A percentile compares a stretch with the other conserved stretches of the same genome.
Evolutionary conservation across 2,113 vertebrate genomes (phyloP).

Genomic region (Gobio gobio): DNA sequence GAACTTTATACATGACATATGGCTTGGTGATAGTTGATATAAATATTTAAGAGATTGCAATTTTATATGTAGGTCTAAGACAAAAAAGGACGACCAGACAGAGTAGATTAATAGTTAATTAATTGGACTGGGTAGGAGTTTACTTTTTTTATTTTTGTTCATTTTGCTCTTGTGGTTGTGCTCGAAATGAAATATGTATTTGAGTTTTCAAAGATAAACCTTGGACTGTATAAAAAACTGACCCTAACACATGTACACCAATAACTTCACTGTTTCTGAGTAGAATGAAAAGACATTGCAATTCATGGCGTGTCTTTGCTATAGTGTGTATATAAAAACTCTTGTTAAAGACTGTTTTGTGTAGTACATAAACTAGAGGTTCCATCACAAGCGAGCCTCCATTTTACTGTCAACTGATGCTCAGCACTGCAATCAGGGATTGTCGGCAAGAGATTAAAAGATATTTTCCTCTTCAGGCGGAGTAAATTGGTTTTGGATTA

Average conservation of each 20-base stretch:
- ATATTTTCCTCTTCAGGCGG: conserved; percentile 78
- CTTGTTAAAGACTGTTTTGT: conserved; percentile 60
- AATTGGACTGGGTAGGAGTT: conserved; percentile 16
- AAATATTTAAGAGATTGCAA: conserved; percentile 43
- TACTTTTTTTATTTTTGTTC: neutral
- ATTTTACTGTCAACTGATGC: conserved; percentile 73
- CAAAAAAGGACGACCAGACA: conserved; percentile 16
- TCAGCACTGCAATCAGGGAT: conserved; percentile 71
- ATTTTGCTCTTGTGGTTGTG: conserved; percentile 24
- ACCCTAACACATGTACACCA: neutral
- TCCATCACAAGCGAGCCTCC: conserved; percentile 63
- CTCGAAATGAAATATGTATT: conserved; percentile 39
- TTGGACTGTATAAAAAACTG: conserved; percentile 3
- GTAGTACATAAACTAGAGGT: conserved; percentile 42
- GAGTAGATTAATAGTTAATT: conserved; percentile 37
- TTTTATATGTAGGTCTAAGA: conserved; percentile 49
- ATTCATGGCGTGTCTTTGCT: neutral
- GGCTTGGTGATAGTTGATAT: conserved; percentile 42
- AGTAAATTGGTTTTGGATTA: conserved; percentile 82
- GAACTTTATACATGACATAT: conserved; percentile 36
- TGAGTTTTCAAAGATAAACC: conserved; percentile 44
- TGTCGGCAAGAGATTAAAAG: conserved; percentile 79
- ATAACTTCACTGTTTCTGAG: neutral
- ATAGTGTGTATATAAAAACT: conserved; percentile 13
- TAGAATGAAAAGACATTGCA: neutral